A percentile compares a stretch with the other conserved stretches of the same genome.
These are phyloP conservation scores for Vimba vimba DNA, from an alignment of 2,113 vertebrate genomes.

Conservation along the genomic window DNA sequence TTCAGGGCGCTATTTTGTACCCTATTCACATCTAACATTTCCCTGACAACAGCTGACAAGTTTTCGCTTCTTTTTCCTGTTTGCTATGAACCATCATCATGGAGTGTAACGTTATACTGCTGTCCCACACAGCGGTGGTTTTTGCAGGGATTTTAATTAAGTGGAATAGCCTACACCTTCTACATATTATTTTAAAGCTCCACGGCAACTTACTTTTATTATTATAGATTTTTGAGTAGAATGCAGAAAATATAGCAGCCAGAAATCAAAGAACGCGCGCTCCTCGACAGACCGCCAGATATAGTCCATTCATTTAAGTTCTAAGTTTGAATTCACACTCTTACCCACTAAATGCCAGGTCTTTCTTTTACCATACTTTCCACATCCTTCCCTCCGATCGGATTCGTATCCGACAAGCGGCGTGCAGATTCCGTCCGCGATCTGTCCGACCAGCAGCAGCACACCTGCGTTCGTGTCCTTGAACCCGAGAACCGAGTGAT, in stretches of 20 bases:
- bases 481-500: slow-evolving; percentile 80
- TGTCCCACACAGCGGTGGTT: neutral
- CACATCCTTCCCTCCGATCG: slow-evolving; percentile 72
- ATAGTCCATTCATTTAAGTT: neutral
- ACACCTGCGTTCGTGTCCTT: slow-evolving; percentile 74
- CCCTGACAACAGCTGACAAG: neutral
- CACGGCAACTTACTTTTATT: neutral
- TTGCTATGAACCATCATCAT: neutral
- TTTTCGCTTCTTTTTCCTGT: neutral
- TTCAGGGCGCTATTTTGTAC: neutral
- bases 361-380: slow-evolving; percentile 79
- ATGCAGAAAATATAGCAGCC: neutral
- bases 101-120: too few relatives aligned
- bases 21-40: neutral
- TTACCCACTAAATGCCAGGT: slow-evolving; percentile 83
- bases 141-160: neutral
- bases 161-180: neutral
- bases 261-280: neutral
- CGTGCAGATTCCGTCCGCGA: slow-evolving; percentile 80
- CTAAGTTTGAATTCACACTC: slow-evolving; percentile 30
- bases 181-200: neutral
- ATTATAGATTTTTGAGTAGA: neutral
- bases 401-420: slow-evolving; percentile 83
- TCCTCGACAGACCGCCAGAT: neutral
- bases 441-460: slow-evolving; percentile 81